Conservation (phyloP, 2,113 vertebrate genomes). For the Charina bottae region DNA sequence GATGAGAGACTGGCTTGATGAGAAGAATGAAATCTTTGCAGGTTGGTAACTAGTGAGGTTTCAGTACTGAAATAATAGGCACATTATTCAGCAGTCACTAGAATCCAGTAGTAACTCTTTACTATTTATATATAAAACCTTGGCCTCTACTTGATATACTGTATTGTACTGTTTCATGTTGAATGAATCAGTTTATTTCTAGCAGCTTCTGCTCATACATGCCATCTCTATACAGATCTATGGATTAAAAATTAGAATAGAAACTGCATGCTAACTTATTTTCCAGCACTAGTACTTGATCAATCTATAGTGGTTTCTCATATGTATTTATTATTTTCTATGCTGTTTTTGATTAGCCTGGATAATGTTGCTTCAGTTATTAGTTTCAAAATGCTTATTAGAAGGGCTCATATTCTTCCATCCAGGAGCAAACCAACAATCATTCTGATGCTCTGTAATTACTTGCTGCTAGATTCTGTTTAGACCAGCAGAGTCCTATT, state of each 20-base stretch:
- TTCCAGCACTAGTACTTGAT: too few relatives aligned
- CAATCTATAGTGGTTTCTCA: too few relatives aligned
- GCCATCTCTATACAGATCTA: not conserved
- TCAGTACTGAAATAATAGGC: not conserved
- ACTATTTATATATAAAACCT: not conserved
- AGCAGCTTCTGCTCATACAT: not conserved
- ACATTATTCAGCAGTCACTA: not conserved
- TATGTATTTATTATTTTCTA: too few relatives aligned
- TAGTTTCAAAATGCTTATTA: too few relatives aligned
- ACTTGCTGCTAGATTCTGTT: too few relatives aligned
- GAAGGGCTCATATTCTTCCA: too few relatives aligned
- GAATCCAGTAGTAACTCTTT: not conserved
- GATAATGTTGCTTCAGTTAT: too few relatives aligned
- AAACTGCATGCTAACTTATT: not conserved
- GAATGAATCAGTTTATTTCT: not conserved
- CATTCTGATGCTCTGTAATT: too few relatives aligned
- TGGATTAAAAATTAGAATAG: not conserved
- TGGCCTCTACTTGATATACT: too few relatives aligned
- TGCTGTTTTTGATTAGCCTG: too few relatives aligned
- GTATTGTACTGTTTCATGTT: not conserved
- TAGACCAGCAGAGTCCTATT: too few relatives aligned
- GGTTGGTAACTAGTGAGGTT: not conserved
- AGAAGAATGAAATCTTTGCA: not conserved
- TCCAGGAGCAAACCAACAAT: too few relatives aligned
- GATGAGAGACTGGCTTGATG: constrained; percentile 26